Base-by-base conservation (phyloP, 2,797 vertebrate species). In the Acipenser ruthenus region DNA sequence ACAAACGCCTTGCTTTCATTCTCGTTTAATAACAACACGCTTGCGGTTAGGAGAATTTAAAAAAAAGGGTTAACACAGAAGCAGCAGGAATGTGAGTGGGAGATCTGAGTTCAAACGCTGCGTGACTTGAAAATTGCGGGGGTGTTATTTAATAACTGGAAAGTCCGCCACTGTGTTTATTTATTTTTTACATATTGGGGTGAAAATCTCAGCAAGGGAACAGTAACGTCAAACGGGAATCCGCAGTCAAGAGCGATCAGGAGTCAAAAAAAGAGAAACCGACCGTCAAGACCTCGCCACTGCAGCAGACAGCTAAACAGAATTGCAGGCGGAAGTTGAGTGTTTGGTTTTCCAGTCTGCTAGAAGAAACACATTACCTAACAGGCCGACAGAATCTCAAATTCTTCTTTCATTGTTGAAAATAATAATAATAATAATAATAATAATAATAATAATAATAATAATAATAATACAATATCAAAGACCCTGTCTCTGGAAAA, bases 241-340 rank as follows among this genome's bases (percentile, higher is more conserved):
- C 47, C 8, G 53, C 65, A 59, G 65, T 49, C 53, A 60, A 10
- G 50, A 67, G 15, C 6, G 49, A 50, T 10, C 50, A 10, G 23
- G 3, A 67, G 48, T 49, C 65, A 18, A 18, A 18, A 18, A 18
- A 18, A 13, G 5, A 23, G 48, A 7, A n/a, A 11, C 56, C 65
- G 58, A 7, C 65, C 6, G 60, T 37, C 13, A 50, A n/a, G 3
- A 4, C 7, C 37, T 23, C 23, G 18, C 51, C 49, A 13, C 55
- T 13, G 62, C 63, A 68, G 63, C 7, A 10, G 13, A 56, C 6
- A 48, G 50, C 10, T 50, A 63, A 60, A 59, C 37, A 37, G 51
- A 10, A n/a, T 61, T 67, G 55, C 60, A 65, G 65, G 69, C 62
- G 69, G 65, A 70, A 70, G 65, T 63, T 53, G 62, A 60, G 49